Conservation (phyloP, 2,888 invertebrate genomes). For the Pseudoips prasinana region DNA sequence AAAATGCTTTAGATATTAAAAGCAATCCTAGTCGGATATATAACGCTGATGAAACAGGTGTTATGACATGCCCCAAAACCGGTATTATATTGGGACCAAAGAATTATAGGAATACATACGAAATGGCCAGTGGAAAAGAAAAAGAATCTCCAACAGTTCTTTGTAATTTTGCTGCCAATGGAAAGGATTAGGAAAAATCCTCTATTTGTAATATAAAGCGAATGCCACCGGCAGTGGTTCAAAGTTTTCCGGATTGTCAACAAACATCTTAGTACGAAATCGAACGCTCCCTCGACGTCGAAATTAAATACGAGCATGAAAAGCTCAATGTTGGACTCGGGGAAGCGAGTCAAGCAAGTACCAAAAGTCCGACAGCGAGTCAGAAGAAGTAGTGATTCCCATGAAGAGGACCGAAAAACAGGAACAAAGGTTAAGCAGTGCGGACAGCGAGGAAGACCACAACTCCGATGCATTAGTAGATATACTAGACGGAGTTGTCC, state of each 20-base stretch:
- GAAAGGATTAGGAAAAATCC: slow-evolving; percentile 6
- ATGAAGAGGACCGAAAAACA: too few relatives aligned
- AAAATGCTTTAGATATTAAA: slow-evolving; percentile 3
- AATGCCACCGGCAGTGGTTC: slow-evolving; percentile 7
- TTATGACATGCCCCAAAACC: slow-evolving; percentile 8
- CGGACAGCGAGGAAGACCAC: too few relatives aligned
- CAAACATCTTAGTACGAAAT: background rate
- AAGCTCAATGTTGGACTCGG: slow-evolving; percentile 4
- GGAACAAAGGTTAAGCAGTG: too few relatives aligned
- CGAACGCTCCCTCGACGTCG: slow-evolving; percentile 5
- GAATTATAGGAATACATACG: slow-evolving; percentile 6
- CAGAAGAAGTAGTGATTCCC: background rate
- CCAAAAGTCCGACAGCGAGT: background rate
- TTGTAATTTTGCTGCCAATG: slow-evolving; percentile 7
- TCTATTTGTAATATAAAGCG: slow-evolving; percentile 9
- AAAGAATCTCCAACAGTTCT: slow-evolving; percentile 9
- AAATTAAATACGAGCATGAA: slow-evolving; percentile 6
- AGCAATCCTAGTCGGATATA: slow-evolving; percentile 6
- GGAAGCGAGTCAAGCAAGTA: slow-evolving; percentile 3
- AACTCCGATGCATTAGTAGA: slow-evolving; percentile 4
- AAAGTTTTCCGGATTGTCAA: slow-evolving; percentile 4
- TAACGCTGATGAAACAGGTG: slow-evolving; percentile 10
- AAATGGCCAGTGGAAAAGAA: slow-evolving; percentile 8
- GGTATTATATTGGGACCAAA: slow-evolving; percentile 9
- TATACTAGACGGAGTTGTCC: slow-evolving; percentile 9